Evolutionary conservation across 2,888 invertebrate genomes (phyloP).

Genomic region (Andrena chrysosceles): DNA sequence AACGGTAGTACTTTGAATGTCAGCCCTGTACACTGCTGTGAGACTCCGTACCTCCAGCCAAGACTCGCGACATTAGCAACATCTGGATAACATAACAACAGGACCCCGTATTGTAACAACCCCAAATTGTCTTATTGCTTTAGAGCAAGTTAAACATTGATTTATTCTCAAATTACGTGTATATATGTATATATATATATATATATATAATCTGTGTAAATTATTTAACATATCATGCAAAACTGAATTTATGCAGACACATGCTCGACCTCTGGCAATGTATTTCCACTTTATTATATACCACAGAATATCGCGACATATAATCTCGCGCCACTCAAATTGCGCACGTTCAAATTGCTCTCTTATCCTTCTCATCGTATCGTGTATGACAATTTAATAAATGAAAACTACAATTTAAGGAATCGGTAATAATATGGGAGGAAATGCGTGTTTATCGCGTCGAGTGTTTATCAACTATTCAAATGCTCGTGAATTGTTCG

Average conservation of each 20-base stretch:
- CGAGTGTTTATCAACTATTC: constrained; percentile 10
- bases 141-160: constrained; percentile 74
- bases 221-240: constrained; percentile 71
- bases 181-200: constrained; percentile 40
- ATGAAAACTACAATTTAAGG: constrained; percentile 28
- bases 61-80: constrained; percentile 82
- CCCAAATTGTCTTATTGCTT: constrained; percentile 69
- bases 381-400: constrained; percentile 36
- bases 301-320: constrained; percentile 23
- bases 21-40: constrained; percentile 81
- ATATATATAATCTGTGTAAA: constrained; percentile 34
- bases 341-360: constrained; percentile 63
- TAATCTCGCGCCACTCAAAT: not conserved
- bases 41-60: constrained; percentile 81
- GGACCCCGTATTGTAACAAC: constrained; percentile 75
- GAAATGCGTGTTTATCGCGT: constrained; percentile 48
- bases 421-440: constrained; percentile 13
- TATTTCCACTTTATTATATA: constrained; percentile 28
- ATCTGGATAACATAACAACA: constrained; percentile 82
- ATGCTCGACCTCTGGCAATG: constrained; percentile 55
- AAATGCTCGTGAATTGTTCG: constrained; percentile 14
- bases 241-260: constrained; percentile 64
- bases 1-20: constrained; percentile 83
- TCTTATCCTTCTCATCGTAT: constrained; percentile 28
- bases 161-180: constrained; percentile 54